These are phyloP conservation scores for Catharus ustulatus DNA, from an alignment of 2,797 vertebrate genomes.

Conservation along the genomic window DNA sequence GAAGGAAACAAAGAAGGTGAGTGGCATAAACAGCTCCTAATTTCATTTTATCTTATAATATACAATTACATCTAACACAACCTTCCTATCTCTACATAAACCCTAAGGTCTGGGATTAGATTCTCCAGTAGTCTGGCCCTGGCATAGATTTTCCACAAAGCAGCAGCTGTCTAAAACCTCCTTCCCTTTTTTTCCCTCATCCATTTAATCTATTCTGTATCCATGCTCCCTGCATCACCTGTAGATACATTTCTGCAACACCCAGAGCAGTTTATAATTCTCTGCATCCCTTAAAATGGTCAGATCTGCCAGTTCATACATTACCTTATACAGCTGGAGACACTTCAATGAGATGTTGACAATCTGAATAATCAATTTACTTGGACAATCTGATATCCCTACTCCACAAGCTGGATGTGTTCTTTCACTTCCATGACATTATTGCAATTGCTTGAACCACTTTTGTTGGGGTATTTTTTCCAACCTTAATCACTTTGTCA, in stretches of 20 bases:
- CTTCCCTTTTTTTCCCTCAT: background rate
- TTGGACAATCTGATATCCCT: background rate
- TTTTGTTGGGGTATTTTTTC: slow-evolving; percentile 19
- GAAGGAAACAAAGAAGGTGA: background rate
- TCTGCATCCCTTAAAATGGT: background rate
- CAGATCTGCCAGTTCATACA: background rate
- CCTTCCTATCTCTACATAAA: background rate
- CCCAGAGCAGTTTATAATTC: background rate
- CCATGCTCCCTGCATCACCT: background rate
- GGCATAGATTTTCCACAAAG: background rate
- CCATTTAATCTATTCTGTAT: background rate
- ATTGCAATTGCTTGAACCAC: slow-evolving; percentile 39
- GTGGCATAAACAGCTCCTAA: background rate
- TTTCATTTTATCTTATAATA: background rate
- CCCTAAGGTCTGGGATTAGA: background rate
- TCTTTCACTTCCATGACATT: slow-evolving; percentile 17
- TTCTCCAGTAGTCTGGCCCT: background rate
- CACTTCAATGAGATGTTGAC: background rate
- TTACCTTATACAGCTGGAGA: background rate
- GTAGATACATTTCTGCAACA: background rate
- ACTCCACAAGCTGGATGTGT: background rate
- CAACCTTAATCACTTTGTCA: slow-evolving; percentile 49
- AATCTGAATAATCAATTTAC: slow-evolving; percentile 17
- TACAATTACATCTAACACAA: background rate
- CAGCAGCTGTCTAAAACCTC: background rate